phyloP scores from a whole-genome alignment of 2,797 vertebrate species.

The Enteromius afrohamiltoni region DNA sequence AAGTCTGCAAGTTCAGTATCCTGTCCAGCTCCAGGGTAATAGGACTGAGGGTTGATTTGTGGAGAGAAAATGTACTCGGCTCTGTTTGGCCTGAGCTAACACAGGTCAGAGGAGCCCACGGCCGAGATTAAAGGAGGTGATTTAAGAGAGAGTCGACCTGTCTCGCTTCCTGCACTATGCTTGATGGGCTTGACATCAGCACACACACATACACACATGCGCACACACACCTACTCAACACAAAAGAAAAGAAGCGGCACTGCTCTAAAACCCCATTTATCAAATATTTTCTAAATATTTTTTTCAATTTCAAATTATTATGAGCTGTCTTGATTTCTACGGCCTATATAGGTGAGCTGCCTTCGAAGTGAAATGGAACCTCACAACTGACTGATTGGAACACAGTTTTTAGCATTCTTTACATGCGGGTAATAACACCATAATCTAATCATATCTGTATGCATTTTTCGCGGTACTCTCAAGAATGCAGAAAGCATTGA shows the following conservation, averaged over 20 bases:
- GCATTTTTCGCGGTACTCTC: no score
- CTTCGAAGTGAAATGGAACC: neutral
- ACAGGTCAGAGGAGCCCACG: slow-evolving; percentile 49
- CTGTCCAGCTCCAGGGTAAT: slow-evolving; percentile 20
- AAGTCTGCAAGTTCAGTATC: slow-evolving; percentile 24
- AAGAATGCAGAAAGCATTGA: no score
- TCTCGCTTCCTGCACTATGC: slow-evolving; percentile 54
- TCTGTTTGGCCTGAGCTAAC: slow-evolving; percentile 64
- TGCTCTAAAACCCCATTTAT: slow-evolving; percentile 44
- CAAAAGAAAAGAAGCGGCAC: slow-evolving; percentile 50
- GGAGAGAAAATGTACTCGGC: slow-evolving; percentile 57
- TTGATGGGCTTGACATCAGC: slow-evolving; percentile 35
- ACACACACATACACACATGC: slow-evolving; percentile 26
- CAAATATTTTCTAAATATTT: slow-evolving; percentile 21
- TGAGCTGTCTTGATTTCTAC: neutral
- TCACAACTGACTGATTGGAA: no score
- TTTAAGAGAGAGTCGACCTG: slow-evolving; percentile 74
- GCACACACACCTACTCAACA: slow-evolving; percentile 8
- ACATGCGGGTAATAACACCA: neutral
- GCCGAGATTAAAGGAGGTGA: slow-evolving; percentile 72
- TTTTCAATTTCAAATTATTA: slow-evolving; percentile 5
- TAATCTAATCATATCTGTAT: neutral
- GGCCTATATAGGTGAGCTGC: neutral
- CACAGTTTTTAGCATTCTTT: neutral
- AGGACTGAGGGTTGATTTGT: slow-evolving; percentile 55